These are phyloP conservation scores for Agonopterix heracliana DNA, from an alignment of 2,888 invertebrate species.

Conservation along the genomic window DNA sequence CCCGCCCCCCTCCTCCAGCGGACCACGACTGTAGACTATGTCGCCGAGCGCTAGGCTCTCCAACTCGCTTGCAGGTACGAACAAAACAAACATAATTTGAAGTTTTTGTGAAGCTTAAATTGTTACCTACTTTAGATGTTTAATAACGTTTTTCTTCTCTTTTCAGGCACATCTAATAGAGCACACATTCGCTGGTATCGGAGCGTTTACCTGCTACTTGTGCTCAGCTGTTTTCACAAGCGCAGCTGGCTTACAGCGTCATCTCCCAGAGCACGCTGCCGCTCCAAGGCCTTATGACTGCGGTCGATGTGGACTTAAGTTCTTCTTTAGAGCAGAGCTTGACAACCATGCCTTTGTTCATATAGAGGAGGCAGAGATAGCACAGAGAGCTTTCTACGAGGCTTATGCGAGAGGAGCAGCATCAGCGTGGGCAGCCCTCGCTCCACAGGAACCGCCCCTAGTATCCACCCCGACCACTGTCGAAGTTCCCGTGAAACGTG, in stretches of 20 bases:
- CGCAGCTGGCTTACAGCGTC: constrained; percentile 87
- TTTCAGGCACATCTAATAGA: constrained; percentile 85
- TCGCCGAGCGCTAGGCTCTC: constrained; percentile 84
- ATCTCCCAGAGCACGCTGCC: constrained; percentile 88
- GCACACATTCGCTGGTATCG: constrained; percentile 92
- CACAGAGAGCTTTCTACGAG: constrained; percentile 66
- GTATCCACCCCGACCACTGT: constrained; percentile 24
- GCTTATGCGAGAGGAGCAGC: constrained; percentile 67
- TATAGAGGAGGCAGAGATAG: constrained; percentile 70
- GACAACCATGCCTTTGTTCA: constrained; percentile 88
- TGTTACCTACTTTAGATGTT: not conserved
- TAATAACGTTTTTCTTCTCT: not conserved
- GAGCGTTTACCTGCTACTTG: constrained; percentile 90
- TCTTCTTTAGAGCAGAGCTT: constrained; percentile 93
- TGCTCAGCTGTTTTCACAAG: constrained; percentile 92
- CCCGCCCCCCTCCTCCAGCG: constrained; percentile 45
- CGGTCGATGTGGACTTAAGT: constrained; percentile 86
- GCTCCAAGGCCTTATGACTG: constrained; percentile 92
- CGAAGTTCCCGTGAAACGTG: constrained; percentile 47
- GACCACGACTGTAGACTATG: constrained; percentile 88
- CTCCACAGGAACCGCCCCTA: constrained; percentile 40
- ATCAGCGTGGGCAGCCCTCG: constrained; percentile 61
- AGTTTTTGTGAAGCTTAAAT: too few species aligned
- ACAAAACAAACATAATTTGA: too few species aligned
- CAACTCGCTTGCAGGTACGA: constrained; percentile 84